A percentile compares a stretch with the other conserved stretches of the same genome.
These are phyloP conservation scores for Podiceps cristatus DNA, from an alignment of 2,113 vertebrate species.

Conservation along the genomic window DNA sequence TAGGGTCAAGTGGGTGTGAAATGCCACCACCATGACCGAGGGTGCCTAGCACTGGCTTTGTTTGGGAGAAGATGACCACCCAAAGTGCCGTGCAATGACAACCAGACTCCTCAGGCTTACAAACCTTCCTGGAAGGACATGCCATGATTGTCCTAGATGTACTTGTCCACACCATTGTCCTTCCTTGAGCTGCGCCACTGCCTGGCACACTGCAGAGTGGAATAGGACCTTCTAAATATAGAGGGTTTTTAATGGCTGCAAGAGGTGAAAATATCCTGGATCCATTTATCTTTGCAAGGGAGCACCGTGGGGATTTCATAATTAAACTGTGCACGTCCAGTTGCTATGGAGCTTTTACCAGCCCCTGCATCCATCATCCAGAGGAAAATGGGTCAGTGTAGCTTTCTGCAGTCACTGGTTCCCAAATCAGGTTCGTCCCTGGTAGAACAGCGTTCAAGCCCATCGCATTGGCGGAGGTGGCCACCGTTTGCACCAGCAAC, in stretches of 20 bases:
- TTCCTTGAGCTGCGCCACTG: background rate
- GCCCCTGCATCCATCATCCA: slow-evolving; percentile 19
- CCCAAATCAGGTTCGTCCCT: background rate
- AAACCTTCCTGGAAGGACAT: background rate
- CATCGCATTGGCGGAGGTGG: rapidly evolving
- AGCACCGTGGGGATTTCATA: slow-evolving; percentile 29
- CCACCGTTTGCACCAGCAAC: background rate
- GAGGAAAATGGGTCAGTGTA: slow-evolving; percentile 70
- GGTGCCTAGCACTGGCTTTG: background rate
- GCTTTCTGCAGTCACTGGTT: background rate
- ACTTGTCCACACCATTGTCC: background rate
- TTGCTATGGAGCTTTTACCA: slow-evolving; percentile 68
- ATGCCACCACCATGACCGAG: rapidly evolving
- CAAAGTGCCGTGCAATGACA: rapidly evolving
- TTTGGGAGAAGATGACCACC: background rate
- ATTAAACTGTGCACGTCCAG: slow-evolving; percentile 43
- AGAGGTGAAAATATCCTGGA: background rate
- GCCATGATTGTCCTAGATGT: rapidly evolving
- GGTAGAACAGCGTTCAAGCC: rapidly evolving
- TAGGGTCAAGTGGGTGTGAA: background rate
- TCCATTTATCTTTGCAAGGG: slow-evolving; percentile 21
- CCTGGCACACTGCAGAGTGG: background rate
- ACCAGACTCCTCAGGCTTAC: background rate
- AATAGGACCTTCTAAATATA: slow-evolving; percentile 52
- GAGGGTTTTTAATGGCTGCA: background rate